These are phyloP conservation scores for Holcopasites calliopsidis DNA, from an alignment of 1,140 invertebrate species.

Conservation along the genomic window DNA sequence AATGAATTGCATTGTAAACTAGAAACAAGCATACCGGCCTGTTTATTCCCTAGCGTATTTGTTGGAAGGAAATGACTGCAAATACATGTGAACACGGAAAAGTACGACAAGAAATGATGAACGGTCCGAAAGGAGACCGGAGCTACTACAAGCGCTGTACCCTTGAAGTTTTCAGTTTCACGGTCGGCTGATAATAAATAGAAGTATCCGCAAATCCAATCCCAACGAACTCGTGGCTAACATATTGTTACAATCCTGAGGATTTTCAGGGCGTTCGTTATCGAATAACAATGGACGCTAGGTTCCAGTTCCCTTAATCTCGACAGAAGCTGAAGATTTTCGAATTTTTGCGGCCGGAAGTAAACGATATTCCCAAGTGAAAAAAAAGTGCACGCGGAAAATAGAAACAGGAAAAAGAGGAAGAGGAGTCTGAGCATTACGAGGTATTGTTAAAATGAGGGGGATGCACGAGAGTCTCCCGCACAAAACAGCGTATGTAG, in stretches of 20 bases:
- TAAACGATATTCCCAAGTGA: not conserved
- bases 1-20: slow-evolving; percentile 10
- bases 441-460: slow-evolving; percentile 29
- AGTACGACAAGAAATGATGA: slow-evolving; percentile 14
- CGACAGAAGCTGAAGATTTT: not conserved
- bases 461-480: not conserved
- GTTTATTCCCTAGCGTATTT: slow-evolving; percentile 11
- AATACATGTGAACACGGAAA: slow-evolving; percentile 21
- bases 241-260: slow-evolving; percentile 36
- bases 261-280: slow-evolving; percentile 14
- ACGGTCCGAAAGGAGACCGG: slow-evolving; percentile 14
- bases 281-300: slow-evolving; percentile 31
- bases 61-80: slow-evolving; percentile 21
- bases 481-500: not conserved
- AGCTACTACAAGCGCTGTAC: not conserved
- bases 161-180: slow-evolving; percentile 38
- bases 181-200: slow-evolving; percentile 39
- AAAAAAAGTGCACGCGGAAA: not conserved
- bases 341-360: not conserved
- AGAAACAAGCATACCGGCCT: slow-evolving; percentile 2
- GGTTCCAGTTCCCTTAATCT: not conserved
- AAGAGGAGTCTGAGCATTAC: slow-evolving; percentile 10
- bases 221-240: slow-evolving; percentile 13
- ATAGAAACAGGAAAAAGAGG: not conserved
- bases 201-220: slow-evolving; percentile 28